Evolutionary conservation across 2,888 invertebrate genomes (phyloP).

Genomic region (Halictus quadricinctus): DNA sequence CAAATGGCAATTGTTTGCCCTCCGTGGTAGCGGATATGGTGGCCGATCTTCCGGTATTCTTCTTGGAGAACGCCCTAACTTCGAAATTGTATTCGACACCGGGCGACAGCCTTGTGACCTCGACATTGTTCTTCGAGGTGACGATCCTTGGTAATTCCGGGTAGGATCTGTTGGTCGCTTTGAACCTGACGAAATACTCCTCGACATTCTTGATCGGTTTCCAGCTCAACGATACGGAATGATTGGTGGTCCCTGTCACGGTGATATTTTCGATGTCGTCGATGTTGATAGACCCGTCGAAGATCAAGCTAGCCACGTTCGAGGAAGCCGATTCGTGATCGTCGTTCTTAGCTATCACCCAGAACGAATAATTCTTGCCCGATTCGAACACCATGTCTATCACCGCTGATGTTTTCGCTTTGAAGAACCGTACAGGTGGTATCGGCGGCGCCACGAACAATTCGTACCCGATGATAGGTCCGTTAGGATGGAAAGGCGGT

Average conservation of each 20-base stretch:
- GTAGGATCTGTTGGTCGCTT: constrained; percentile 84
- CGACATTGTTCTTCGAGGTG: constrained; percentile 80
- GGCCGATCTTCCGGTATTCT: constrained; percentile 84
- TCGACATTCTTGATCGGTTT: constrained; percentile 84
- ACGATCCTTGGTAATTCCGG: constrained; percentile 83
- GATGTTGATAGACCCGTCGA: constrained; percentile 87
- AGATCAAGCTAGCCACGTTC: constrained; percentile 84
- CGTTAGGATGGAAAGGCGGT: constrained; percentile 86
- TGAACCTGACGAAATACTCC: constrained; percentile 85
- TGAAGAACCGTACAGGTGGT: constrained; percentile 83
- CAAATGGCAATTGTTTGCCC: constrained; percentile 83
- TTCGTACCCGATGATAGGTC: constrained; percentile 86
- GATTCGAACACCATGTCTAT: constrained; percentile 85
- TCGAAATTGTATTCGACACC: constrained; percentile 85
- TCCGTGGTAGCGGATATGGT: constrained; percentile 83
- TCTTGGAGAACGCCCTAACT: constrained; percentile 86
- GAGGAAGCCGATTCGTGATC: constrained; percentile 86
- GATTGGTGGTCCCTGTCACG: constrained; percentile 83
- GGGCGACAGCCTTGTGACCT: constrained; percentile 81
- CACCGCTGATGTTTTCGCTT: constrained; percentile 83
- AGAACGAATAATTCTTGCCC: constrained; percentile 87
- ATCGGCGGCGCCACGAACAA: constrained; percentile 87
- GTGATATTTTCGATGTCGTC: constrained; percentile 85
- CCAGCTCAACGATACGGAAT: constrained; percentile 86
- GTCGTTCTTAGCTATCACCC: constrained; percentile 88